Evolutionary conservation across 2,113 vertebrate species (phyloP), one percentile per base, ranked within the genome.

Genomic region (Tapirus terrestris): DNA sequence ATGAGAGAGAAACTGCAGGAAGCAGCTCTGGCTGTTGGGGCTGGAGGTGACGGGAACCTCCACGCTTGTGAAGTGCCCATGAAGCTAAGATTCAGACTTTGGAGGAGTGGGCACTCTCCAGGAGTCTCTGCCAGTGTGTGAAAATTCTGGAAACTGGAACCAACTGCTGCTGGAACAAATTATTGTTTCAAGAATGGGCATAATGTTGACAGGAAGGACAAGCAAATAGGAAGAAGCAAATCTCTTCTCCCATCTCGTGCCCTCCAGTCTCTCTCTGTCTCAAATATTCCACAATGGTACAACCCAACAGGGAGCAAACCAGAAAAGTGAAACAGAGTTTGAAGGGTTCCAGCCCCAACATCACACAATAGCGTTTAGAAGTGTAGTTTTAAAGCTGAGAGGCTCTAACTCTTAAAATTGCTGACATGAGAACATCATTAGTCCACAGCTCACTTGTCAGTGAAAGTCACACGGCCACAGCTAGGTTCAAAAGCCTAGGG

Each of bases 201-300:
- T 1, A 0, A 4, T 21, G 21, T 0, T 23, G 23, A 39, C 4
- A 2, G 75, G 81, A n/a, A n/a, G 43, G 20, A 5, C 10, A 3
- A 81, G n/a, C 4, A 6, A n/a, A 27, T 0, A 6, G 18, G 20
- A 31, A 60, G 51, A 17, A 21, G 61, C 16, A 2, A 21, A 17
- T 7, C 76, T 53, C 53, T 61, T 39, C 65, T 53, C 13, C 13
- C 10, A 0, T 17, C 1, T 6, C 31, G 16, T 7, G 39, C 1
- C 8, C 27, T 5, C 20, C 8, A 18, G 13, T 7, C 0, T 33
- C 89, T 33, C 1, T 27, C 51, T 53, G 39, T 39, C 39, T 39
- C 36, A 12, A 11, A 12, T 7, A 36, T 9, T 45, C 8, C 36
- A 0, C 0, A 14, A 6, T 1, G 29, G 67, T 14, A 5, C 1